Percentiles rank a stretch among this genome's conserved stretches.
Evolutionary conservation across 1,140 invertebrate genomes (phyloP).

Genomic region (Leptopilina clavipes): DNA sequence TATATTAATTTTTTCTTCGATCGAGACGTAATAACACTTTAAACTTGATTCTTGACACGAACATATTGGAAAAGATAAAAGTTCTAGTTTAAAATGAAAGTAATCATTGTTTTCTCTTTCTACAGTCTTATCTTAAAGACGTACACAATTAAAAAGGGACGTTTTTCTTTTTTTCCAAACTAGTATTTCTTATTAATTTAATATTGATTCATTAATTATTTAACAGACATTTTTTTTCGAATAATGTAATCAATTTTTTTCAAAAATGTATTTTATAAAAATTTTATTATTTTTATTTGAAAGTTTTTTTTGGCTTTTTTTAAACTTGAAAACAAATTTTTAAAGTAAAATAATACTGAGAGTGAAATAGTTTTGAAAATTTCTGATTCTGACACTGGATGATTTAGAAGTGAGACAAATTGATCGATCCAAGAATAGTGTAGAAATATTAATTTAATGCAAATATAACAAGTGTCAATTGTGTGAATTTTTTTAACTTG

Average conservation of each 20-base stretch:
- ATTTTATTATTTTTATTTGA: too few relatives aligned
- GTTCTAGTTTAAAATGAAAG: conserved; percentile 31
- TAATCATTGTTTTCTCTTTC: conserved; percentile 25
- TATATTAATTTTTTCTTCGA: neutral
- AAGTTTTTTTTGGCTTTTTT: too few relatives aligned
- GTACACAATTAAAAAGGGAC: neutral
- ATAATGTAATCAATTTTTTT: too few relatives aligned
- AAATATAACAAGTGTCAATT: neutral
- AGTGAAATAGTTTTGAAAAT: neutral
- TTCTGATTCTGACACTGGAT: neutral
- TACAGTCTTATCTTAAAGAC: conserved; percentile 4
- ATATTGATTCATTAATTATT: neutral
- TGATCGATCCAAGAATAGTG: neutral
- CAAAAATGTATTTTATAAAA: too few relatives aligned
- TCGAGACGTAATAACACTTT: neutral
- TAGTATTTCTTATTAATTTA: neutral
- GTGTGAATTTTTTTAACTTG: neutral
- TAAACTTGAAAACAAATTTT: too few relatives aligned
- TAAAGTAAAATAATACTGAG: too few relatives aligned
- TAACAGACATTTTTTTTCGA: too few relatives aligned
- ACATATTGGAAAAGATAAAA: conserved; percentile 25
- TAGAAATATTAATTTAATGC: conserved; percentile 30
- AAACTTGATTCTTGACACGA: conserved; percentile 3
- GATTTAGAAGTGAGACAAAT: neutral
- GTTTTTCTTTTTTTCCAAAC: neutral